phyloP scores from a whole-genome alignment of 2,888 invertebrate genomes.

The Flexamia atlantica region DNA sequence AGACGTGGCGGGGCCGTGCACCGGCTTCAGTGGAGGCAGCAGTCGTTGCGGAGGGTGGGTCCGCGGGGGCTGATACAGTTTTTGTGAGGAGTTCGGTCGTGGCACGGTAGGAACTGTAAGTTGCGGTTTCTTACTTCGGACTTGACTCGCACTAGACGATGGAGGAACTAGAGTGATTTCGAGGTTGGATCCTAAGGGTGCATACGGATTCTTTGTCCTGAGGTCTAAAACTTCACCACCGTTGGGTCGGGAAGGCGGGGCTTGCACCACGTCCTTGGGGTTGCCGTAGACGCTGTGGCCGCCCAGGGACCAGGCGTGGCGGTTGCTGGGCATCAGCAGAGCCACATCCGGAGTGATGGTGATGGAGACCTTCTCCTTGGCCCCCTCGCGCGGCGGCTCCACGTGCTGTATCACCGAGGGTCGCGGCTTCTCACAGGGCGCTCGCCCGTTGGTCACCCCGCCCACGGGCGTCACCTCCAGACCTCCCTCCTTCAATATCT shows the following conservation, averaged over 20 bases:
- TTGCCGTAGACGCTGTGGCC: conserved; percentile 80
- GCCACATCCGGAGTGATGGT: conserved; percentile 76
- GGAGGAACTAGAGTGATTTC: conserved; percentile 83
- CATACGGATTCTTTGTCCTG: conserved; percentile 77
- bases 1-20: not conserved
- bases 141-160: conserved; percentile 14
- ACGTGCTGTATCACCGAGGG: conserved; percentile 62
- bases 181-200: conserved; percentile 78
- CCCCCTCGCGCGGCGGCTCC: conserved; percentile 6
- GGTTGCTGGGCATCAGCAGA: conserved; percentile 72
- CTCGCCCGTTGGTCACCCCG: conserved; percentile 60
- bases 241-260: conserved; percentile 68
- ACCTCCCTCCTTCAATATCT: conserved; percentile 86
- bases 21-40: conserved; percentile 42
- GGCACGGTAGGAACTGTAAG: conserved; percentile 29
- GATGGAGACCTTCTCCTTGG: conserved; percentile 72
- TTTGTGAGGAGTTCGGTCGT: conserved; percentile 22
- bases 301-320: conserved; percentile 56
- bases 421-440: conserved; percentile 65
- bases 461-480: conserved; percentile 85
- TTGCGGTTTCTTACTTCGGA: conserved; percentile 53
- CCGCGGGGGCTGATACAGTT: conserved; percentile 39
- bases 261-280: conserved; percentile 79
- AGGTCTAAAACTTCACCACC: conserved; percentile 82
- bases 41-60: not conserved